Evolutionary conservation across 2,113 vertebrate species (phyloP).

Genomic region (Mastomys natalensis): DNA sequence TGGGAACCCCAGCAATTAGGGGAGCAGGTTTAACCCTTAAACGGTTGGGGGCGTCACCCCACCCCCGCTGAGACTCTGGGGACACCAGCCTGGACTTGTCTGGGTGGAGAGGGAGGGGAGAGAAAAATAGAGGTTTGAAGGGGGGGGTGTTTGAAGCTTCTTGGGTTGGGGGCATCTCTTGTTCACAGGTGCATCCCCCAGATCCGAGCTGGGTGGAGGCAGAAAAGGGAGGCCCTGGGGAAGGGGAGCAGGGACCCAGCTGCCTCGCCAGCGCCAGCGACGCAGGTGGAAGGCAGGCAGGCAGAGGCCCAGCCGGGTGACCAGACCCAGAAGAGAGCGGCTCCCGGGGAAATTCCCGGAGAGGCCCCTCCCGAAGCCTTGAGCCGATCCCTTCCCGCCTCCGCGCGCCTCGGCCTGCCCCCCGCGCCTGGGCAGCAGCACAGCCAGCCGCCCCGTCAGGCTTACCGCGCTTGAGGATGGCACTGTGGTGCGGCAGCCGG

Average conservation of each 20-base stretch:
- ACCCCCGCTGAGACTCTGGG: conserved; percentile 74
- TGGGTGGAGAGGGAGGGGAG: conserved; percentile 44
- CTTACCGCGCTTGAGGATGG: conserved; percentile 93
- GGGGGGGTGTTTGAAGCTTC: conserved; percentile 71
- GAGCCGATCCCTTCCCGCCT: conserved; percentile 55
- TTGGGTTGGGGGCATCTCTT: conserved; percentile 68
- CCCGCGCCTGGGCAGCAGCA: background rate
- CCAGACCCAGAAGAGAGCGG: conserved; percentile 6
- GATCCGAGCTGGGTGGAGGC: conserved; percentile 49
- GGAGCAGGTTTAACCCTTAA: conserved; percentile 83
- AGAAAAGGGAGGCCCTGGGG: conserved; percentile 29
- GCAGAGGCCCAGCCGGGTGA: conserved; percentile 43
- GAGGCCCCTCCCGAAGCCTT: conserved; percentile 39
- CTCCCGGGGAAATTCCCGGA: conserved; percentile 51
- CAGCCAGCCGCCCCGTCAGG: background rate
- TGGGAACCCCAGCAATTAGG: conserved; percentile 83
- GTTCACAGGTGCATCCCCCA: conserved; percentile 74
- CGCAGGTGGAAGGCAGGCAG: conserved; percentile 63
- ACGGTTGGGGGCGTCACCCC: conserved; percentile 79
- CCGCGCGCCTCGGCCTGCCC: conserved; percentile 35
- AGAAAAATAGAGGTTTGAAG: conserved; percentile 16
- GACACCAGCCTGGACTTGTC: conserved; percentile 79
- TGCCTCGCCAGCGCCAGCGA: conserved; percentile 74
- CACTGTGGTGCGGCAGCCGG: conserved; percentile 92
- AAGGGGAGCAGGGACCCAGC: conserved; percentile 60